These are phyloP conservation scores for Catamblyrhynchus diadema DNA, from an alignment of 2,797 vertebrate species.

Conservation along the genomic window DNA sequence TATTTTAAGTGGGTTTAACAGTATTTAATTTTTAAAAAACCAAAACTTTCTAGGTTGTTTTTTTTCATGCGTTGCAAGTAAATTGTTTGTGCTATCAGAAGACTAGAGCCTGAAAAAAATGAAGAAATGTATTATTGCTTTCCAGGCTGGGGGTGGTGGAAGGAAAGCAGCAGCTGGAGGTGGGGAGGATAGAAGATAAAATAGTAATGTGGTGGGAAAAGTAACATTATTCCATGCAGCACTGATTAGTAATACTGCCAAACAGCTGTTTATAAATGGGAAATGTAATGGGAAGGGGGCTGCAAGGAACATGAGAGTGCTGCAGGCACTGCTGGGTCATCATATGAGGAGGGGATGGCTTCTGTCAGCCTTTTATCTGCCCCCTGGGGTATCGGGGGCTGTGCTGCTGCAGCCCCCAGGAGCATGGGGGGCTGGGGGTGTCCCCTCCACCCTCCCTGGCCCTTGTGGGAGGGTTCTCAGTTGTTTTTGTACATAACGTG, in stretches of 20 bases:
- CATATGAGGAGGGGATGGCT: not conserved
- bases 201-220: not conserved
- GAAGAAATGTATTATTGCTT: not conserved
- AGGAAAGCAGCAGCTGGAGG: slow-evolving; percentile 41
- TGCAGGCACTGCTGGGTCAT: not conserved
- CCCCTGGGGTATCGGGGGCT: not conserved
- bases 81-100: slow-evolving; percentile 35
- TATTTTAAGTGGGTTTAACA: slow-evolving; percentile 65
- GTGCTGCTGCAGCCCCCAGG: not conserved
- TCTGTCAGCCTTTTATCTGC: not conserved
- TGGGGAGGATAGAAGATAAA: slow-evolving; percentile 6
- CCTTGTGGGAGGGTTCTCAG: not conserved
- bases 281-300: not conserved
- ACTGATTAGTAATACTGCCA: slow-evolving; percentile 35
- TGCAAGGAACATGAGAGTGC: not conserved
- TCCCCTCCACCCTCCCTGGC: not conserved
- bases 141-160: not conserved
- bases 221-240: not conserved
- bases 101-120: slow-evolving; percentile 6
- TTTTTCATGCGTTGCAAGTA: not conserved
- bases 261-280: slow-evolving; percentile 46
- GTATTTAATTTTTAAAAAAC: slow-evolving; percentile 45
- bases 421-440: not conserved
- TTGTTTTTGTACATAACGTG: rapidly evolving
- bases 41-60: not conserved